Evolutionary conservation across 2,888 invertebrate genomes (phyloP).

Genomic region (Ophioninae sp.): DNA sequence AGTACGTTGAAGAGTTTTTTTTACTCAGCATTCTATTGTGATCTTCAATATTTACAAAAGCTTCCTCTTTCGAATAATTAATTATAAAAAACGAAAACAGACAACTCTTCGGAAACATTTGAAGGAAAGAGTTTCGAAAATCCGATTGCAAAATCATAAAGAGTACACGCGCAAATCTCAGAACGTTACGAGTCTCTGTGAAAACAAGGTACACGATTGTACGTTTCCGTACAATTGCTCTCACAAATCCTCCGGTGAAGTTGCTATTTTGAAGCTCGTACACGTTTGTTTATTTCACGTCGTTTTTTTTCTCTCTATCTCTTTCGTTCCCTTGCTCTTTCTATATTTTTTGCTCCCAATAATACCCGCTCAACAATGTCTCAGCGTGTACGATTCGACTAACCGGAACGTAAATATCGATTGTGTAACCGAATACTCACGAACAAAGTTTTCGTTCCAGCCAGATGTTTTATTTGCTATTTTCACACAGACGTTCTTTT

Average conservation of each 20-base stretch:
- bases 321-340: neutral
- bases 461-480: neutral
- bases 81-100: neutral
- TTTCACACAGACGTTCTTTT: neutral
- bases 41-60: neutral
- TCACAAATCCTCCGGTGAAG: slow-evolving; percentile 6
- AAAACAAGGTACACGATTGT: neutral
- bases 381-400: slow-evolving; percentile 36
- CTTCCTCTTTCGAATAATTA: neutral
- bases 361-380: slow-evolving; percentile 12
- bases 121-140: neutral
- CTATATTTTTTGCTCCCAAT: slow-evolving; percentile 1
- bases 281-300: neutral
- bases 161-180: neutral
- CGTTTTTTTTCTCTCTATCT: neutral
- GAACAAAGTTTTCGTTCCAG: neutral
- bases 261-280: neutral
- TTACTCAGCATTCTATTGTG: neutral
- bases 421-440: slow-evolving; percentile 44
- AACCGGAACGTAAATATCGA: slow-evolving; percentile 40
- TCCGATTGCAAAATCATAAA: neutral
- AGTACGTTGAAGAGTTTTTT: too few species aligned
- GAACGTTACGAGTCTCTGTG: neutral
- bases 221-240: slow-evolving; percentile 4
- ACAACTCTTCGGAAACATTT: neutral